Base-by-base conservation (phyloP, 2,797 vertebrate species). In the Enteromius paludinosus region DNA sequence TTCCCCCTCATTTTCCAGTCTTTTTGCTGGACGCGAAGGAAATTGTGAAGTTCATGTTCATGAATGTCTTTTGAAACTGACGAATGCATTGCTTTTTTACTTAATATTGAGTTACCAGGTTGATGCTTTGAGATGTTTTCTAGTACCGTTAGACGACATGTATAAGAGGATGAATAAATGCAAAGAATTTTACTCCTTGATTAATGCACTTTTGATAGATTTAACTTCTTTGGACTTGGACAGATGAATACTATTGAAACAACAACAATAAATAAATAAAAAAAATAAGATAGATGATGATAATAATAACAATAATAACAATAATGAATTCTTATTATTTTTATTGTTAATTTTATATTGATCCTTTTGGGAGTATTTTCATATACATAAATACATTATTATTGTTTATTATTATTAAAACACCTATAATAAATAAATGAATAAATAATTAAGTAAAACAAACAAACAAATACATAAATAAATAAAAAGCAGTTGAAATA, bases 11-110 rank as follows among this genome's bases (percentile, higher is more conserved):
- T 66, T 76, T 80, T 52, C 9, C 17, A 5, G 17, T 70, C 62
- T 79, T 75, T 61, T 86, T 56, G 47, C 52, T 38, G 1, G 43
- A 74, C 43, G 45, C 56, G 28, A 65, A 38, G 69, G 30, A 54
- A 86, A 79, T 33, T 12, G 10, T n/a, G n/a, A 74, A 59, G 59
- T 56, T 59, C 30, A 41, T 43, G 62, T 35, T 64, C 45, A 54
- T 30, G 54, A 49, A 35, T 10, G 18, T 1, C 45, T 11, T 78
- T 61, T 33, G 10, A 33, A 30, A 8, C 43, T 3, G 30, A 30
- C 12, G 17, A 23, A 70, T 41, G 23, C 3, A 9, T n/a, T 45
- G 23, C 41, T 59, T 69, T 45, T 54, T 25, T 35, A 47, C 18
- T 64, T 47, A 33, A 33, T 77, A 30, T 30, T 77, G 12, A 38